Conservation (phyloP, 1,140 invertebrate genomes). For the Dendroctonus ponderosae region DNA sequence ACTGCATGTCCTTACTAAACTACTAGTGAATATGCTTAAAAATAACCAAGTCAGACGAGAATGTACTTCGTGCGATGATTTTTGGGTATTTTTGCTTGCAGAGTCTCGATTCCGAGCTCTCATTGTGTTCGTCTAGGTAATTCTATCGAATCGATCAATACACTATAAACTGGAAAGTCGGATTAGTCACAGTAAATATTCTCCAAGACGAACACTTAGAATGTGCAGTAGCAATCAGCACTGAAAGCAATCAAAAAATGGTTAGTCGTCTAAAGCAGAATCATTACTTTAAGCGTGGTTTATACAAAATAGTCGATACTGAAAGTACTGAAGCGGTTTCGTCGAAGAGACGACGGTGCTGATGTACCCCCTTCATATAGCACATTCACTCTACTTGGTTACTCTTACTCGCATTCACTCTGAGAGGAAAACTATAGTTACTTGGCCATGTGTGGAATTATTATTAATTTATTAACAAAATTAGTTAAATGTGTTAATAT, state of each 20-base stretch:
- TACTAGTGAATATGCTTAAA: conserved; percentile 21
- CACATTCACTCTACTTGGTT: conserved; percentile 29
- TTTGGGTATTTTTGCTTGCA: background rate
- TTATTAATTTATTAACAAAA: conserved; percentile 36
- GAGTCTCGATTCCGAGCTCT: background rate
- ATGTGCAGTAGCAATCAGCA: conserved; percentile 10
- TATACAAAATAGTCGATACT: conserved; percentile 33
- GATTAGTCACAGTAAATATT: background rate
- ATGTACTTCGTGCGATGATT: background rate
- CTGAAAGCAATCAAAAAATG: conserved; percentile 10
- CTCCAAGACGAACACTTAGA: conserved; percentile 3
- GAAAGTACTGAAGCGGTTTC: conserved; percentile 34
- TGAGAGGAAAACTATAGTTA: conserved; percentile 32
- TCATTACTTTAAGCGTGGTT: conserved; percentile 22
- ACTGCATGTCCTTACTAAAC: conserved; percentile 16
- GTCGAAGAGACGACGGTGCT: conserved; percentile 18
- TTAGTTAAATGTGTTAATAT: conserved; percentile 33
- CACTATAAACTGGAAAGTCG: no score
- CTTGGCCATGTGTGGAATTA: conserved; percentile 49
- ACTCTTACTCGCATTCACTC: conserved; percentile 38
- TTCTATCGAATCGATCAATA: no score
- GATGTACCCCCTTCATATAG: conserved; percentile 1
- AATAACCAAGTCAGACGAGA: conserved; percentile 26
- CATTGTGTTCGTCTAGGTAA: background rate
- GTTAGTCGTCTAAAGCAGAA: conserved; percentile 25